A percentile compares a stretch with the other conserved stretches of the same genome.
These are phyloP conservation scores for Melanotus villosus DNA, from an alignment of 2,888 invertebrate genomes.

Conservation along the genomic window DNA sequence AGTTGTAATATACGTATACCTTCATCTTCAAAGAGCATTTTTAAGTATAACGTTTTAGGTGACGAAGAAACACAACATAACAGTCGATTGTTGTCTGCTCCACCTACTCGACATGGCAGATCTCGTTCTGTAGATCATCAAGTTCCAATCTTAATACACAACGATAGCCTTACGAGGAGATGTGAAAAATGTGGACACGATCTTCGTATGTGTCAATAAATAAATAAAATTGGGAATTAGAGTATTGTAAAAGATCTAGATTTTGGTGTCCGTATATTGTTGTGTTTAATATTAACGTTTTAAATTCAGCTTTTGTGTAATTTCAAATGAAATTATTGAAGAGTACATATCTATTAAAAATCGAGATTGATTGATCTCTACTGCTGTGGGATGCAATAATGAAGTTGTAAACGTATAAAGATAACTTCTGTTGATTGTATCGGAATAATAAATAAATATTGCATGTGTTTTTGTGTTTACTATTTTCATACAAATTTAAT, in stretches of 20 bases:
- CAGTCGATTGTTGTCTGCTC: constrained; percentile 13
- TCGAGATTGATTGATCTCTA: constrained; percentile 43
- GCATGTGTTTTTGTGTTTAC: constrained; percentile 13
- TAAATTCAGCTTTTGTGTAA: constrained; percentile 5
- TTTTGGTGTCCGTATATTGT: background rate
- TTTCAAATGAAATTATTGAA: background rate
- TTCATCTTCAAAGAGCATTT: background rate
- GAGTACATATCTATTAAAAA: background rate
- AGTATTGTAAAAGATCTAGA: background rate
- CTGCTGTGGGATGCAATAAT: constrained; percentile 63
- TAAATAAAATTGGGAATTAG: background rate
- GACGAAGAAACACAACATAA: background rate
- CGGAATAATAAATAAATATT: constrained; percentile 24
- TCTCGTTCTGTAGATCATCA: constrained; percentile 73
- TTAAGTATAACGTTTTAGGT: constrained; percentile 3
- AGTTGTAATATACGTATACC: background rate
- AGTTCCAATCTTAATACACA: constrained; percentile 39
- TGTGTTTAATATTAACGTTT: background rate
- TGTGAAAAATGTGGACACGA: constrained; percentile 65
- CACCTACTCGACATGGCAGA: constrained; percentile 67
- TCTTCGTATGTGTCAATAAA: constrained; percentile 25
- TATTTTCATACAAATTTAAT: no score
- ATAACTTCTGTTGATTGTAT: constrained; percentile 1
- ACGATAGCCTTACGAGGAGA: constrained; percentile 51
- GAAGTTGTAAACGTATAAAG: constrained; percentile 23